phyloP scores from a whole-genome alignment of 1,140 invertebrate species.

The Microplitis mediator region DNA sequence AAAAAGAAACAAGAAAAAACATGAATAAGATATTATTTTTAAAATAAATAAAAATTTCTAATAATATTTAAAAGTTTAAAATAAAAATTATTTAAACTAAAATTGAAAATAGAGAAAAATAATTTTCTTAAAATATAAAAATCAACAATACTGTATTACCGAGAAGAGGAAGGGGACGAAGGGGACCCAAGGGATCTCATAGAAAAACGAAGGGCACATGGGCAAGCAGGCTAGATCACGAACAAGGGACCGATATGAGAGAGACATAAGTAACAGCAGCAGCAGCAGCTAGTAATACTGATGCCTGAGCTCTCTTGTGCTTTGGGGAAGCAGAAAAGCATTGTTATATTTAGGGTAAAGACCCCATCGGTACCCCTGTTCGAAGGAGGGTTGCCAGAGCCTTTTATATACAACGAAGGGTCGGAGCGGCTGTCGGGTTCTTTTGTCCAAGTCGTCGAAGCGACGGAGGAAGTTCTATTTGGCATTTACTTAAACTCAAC shows the following conservation, averaged over 20 bases:
- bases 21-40: too few relatives aligned
- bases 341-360: conserved; percentile 39
- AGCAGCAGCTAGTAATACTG: not conserved
- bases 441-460: conserved; percentile 44
- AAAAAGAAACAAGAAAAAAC: too few relatives aligned
- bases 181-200: conserved; percentile 3
- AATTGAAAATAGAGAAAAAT: not conserved
- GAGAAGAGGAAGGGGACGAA: conserved; percentile 21
- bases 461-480: conserved; percentile 32
- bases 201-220: conserved; percentile 15
- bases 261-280: not conserved
- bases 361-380: conserved; percentile 31
- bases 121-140: not conserved
- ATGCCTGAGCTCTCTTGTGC: not conserved
- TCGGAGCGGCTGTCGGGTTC: conserved; percentile 36
- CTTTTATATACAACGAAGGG: conserved; percentile 43
- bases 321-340: conserved; percentile 24
- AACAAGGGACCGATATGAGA: not conserved
- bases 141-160: not conserved
- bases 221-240: not conserved
- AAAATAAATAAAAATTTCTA: too few relatives aligned
- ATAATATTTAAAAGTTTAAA: not conserved
- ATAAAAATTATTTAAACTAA: not conserved
- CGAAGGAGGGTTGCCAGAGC: conserved; percentile 43
- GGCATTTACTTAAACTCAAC: conserved; percentile 1